Evolutionary conservation across 1,140 invertebrate species (phyloP), one percentile per base, ranked within the genome.

Genomic region (Camponotus vicinus): DNA sequence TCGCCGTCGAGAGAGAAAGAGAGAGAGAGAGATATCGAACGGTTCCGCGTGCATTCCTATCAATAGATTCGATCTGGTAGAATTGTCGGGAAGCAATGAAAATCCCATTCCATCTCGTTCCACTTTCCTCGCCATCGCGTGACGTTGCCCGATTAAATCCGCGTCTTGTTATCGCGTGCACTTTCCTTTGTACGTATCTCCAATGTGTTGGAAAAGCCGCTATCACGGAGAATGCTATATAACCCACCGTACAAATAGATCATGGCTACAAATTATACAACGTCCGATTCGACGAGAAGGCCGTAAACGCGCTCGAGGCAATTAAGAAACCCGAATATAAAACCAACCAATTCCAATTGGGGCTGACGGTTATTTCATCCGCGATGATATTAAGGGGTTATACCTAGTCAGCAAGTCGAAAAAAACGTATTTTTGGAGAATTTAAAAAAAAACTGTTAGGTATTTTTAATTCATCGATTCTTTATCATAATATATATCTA

Each of bases 81-180:
- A 63, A 66, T 85, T 78, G 77, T 85, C 75, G 73, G 61, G 45
- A 78, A 78, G 49, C 73, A 55, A 85, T 85, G 73, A 78, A 78
- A 71, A 57, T 80, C 52, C 34, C 66, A 66, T 88, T 87, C 67
- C 67, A 27, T 18, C 27, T 45, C 79, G 55, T 83, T 77, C 63
- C 70, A 64, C 69, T 70, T 52, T 75, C 57, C 57, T 71, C 70
- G 59, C 45, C 0, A 66, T 71, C 85, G 59, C 42, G 70, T 89
- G 85, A 88, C 71, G 70, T 70, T 45, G 83, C 52, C 52, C 87
- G 87, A 89, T 89, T 89, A 88, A 89, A 66, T 88, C 73, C 34
- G 69, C 83, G 59, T 86, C 87, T 79, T 61, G 86, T 89, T 89
- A 71, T 77, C 79, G 79, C 79, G 69, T 83, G 79, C 55, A 52